Evolutionary conservation across 2,113 vertebrate species (phyloP), one percentile per base, ranked within the genome.

Genomic region (Ancistrus triradiatus): DNA sequence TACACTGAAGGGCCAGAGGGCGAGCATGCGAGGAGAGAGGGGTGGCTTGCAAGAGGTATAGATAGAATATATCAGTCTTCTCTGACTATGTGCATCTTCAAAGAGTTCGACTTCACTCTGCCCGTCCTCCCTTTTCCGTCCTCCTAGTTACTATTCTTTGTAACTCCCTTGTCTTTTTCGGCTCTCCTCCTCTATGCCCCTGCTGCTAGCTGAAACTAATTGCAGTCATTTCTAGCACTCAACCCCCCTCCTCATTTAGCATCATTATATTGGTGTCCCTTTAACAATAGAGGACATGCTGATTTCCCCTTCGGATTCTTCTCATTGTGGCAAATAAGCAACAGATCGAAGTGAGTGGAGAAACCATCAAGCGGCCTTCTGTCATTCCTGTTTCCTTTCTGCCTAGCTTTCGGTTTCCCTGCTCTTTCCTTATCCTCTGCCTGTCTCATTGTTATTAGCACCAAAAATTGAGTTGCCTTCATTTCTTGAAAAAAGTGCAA

Each of bases 1-100:
- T 73, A 68, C 73, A 72, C 70, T n/a, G 62, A 33, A 68, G 71
- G 73, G 77, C 73, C 51, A 55, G 70, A 52, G 74, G 70, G 75
- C 40, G 57, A 44, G 63, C 63, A 75, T 3, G 7, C 27, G 27
- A 31, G 27, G 2, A 73, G 74, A 44, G 21, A 66, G 62, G 50
- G 55, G 40, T 37, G 63, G 53, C 52, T 50, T 21, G 25, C 50
- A 21, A 14, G 50, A 62, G 42, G 48, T n/a, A 27, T 25, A 38
- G 47, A 50, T 37, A 46, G 68, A 57, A 40, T 66, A 58, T 50
- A 58, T 58, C 63, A 42, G 53, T 58, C 63, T 40, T 24, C 63
- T 28, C 53, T 35, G 31, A 66, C 63, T 57, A 25, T 42, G 13
- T 35, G 37, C 38, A 35, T 77, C n/a, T 58, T 43, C 28, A 53